Conservation (phyloP, 2,113 vertebrate genomes). For the Salvator merianae region DNA sequence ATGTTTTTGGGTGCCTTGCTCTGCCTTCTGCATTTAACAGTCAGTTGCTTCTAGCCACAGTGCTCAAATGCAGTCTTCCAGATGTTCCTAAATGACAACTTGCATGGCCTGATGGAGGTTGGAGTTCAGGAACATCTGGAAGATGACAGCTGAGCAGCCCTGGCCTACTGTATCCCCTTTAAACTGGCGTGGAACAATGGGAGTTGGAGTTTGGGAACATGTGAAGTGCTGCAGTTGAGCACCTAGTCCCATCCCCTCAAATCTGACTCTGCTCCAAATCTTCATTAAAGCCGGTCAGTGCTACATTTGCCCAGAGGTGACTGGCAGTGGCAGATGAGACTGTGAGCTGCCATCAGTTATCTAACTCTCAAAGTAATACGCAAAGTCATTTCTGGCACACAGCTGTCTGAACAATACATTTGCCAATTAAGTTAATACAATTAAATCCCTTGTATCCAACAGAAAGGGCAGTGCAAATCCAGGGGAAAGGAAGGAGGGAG, state of each 20-base stretch:
- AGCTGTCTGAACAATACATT: conserved; percentile 54
- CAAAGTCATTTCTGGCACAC: conserved; percentile 37
- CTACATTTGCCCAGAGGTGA: background rate
- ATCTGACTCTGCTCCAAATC: background rate
- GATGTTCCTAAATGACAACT: no score
- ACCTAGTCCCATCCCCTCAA: background rate
- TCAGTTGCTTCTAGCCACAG: no score
- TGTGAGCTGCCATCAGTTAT: conserved; percentile 27
- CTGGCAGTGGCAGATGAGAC: background rate
- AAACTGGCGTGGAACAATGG: no score
- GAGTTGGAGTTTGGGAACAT: background rate
- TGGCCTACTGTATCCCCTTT: no score
- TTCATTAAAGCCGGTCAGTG: conserved; percentile 9
- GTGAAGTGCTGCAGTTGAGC: background rate
- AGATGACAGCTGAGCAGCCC: no score
- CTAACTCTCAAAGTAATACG: rapidly evolving
- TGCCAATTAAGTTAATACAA: conserved; percentile 62
- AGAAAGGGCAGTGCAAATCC: conserved; percentile 65
- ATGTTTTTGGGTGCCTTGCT: rapidly evolving
- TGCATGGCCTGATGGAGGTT: no score
- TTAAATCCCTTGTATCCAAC: conserved; percentile 55
- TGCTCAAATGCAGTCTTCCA: no score
- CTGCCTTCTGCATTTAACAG: background rate
- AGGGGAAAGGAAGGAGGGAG: conserved; percentile 51
- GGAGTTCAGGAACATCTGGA: no score